A percentile compares a stretch with the other conserved stretches of the same genome.
These are phyloP conservation scores for Sebastes iracundus DNA, from an alignment of 2,797 vertebrate genomes.

Conservation along the genomic window DNA sequence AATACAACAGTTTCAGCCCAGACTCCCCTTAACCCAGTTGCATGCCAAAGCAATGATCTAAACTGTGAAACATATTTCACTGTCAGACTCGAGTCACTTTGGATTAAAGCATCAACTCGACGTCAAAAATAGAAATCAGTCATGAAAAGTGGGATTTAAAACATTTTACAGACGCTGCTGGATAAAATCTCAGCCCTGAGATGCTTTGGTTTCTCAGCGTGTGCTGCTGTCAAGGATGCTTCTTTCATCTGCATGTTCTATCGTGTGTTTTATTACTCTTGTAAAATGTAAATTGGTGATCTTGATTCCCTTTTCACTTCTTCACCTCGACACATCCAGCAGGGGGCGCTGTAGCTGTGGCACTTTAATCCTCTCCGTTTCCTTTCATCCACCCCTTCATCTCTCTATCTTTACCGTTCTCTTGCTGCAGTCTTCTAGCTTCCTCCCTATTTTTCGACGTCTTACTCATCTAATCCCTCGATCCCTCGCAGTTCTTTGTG, in stretches of 20 bases:
- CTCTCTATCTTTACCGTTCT: background rate
- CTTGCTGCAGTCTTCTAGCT: background rate
- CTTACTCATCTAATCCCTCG: slow-evolving; percentile 45
- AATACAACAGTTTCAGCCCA: background rate
- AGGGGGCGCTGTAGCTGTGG: slow-evolving; percentile 32
- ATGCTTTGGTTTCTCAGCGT: no score
- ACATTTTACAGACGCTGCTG: background rate
- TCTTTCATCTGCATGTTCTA: background rate
- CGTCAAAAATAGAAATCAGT: background rate
- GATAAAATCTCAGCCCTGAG: background rate
- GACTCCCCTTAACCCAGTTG: background rate
- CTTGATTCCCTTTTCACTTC: no score
- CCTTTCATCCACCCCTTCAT: slow-evolving; percentile 19
- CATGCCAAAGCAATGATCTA: background rate
- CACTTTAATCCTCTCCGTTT: background rate
- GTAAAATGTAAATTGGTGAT: background rate
- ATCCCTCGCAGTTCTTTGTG: slow-evolving; percentile 28
- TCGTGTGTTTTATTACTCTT: background rate
- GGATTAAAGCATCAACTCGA: background rate
- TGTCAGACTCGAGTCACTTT: background rate
- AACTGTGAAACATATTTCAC: background rate
- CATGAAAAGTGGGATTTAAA: background rate
- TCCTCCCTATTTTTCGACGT: background rate
- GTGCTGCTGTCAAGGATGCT: background rate
- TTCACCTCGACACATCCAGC: slow-evolving; percentile 11